Conservation (phyloP, 2,113 vertebrate genomes). For the Saguinus midas region DNA sequence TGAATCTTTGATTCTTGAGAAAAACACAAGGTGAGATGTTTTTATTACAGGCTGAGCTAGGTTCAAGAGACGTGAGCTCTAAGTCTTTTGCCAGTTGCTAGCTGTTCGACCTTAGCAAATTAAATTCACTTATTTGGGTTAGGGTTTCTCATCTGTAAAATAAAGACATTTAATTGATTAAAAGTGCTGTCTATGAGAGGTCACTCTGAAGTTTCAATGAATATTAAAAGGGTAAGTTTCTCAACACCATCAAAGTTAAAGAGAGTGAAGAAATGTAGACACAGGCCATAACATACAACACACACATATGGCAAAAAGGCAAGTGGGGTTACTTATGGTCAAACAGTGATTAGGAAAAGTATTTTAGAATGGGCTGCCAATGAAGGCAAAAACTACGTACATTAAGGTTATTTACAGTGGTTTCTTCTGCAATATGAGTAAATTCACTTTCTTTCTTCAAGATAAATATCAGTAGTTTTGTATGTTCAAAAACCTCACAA, state of each 20-base stretch:
- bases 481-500: background rate
- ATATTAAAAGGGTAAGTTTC: background rate
- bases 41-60: background rate
- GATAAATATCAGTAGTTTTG: background rate
- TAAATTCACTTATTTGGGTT: background rate
- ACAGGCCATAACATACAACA: background rate
- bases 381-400: background rate
- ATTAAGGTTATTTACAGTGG: background rate
- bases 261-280: background rate
- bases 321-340: background rate
- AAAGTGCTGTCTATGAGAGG: background rate
- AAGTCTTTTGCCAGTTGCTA: background rate
- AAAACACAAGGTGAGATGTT: background rate
- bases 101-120: background rate
- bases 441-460: background rate
- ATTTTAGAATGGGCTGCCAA: background rate
- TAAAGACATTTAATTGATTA: slow-evolving; percentile 4
- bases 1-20: background rate
- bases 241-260: background rate
- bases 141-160: slow-evolving; percentile 5
- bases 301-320: background rate
- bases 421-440: background rate
- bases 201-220: background rate
- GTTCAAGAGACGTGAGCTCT: background rate
- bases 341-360: background rate